These are phyloP conservation scores for Xiphophorus couchianus DNA, from an alignment of 2,113 vertebrate species.

Conservation along the genomic window DNA sequence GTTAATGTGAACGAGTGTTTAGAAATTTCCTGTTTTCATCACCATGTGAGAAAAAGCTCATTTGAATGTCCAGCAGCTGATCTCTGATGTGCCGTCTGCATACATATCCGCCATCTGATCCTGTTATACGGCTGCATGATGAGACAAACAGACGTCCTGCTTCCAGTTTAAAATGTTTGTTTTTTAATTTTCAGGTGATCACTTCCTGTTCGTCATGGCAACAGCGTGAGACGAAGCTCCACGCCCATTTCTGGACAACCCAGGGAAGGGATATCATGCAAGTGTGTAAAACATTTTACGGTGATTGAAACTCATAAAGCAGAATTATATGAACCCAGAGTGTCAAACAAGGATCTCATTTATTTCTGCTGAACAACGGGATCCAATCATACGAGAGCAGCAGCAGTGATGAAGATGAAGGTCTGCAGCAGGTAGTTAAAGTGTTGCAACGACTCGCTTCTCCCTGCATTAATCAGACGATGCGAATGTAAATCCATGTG, in stretches of 20 bases:
- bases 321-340: background rate
- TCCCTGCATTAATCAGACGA: constrained; percentile 3
- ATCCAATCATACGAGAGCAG: background rate
- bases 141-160: background rate
- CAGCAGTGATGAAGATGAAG: no score
- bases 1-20: background rate
- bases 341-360: background rate
- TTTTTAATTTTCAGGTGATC: background rate
- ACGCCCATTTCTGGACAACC: background rate
- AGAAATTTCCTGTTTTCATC: background rate
- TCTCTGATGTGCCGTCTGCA: background rate
- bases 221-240: background rate
- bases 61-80: no score
- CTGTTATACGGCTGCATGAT: background rate
- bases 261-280: background rate
- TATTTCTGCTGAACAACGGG: background rate
- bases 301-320: background rate
- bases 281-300: background rate
- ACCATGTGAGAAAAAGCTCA: background rate
- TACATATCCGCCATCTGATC: background rate
- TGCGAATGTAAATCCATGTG: constrained; percentile 8
- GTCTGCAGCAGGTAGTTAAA: constrained; percentile 10
- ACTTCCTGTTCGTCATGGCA: background rate
- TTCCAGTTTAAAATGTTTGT: background rate
- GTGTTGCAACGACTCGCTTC: background rate